Evolutionary conservation across 2,888 invertebrate genomes (phyloP), one percentile per base, ranked within the genome.

Genomic region (Nasonovia ribisnigri): DNA sequence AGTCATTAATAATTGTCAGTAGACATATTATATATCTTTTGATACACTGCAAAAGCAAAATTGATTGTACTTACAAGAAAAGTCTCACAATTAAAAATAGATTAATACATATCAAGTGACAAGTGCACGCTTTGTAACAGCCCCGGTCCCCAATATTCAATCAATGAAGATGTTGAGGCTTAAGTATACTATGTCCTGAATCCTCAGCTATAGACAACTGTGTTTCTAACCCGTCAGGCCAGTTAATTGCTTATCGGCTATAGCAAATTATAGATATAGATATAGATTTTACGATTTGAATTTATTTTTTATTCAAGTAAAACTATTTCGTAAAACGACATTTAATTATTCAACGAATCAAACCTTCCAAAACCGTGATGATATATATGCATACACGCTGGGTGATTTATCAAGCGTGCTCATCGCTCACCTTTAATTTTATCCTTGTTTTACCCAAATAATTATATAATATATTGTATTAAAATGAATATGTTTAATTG

Each of bases 1-100:
- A 13, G n/a, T 67, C 67, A 67, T 67, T 67, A 67, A n/a, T 67
- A 67, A 67, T 67, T 67, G 67, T n/a, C 67, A 67, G n/a, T 67
- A 67, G 67, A 16, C 3, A 57, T 57, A 51, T 10, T 57, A 67
- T 67, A 67, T 67, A 67, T 67, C 13, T n/a, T 67, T 67, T 67
- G 13, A 67, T 67, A 67, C 5, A 67, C n/a, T n/a, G 67, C 13
- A 67, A 67, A 67, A 4, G 13, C n/a, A 60, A 67, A 67, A 67
- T 67, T n/a, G 67, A 67, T 67, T 16, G n/a, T n/a, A 67, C n/a
- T n/a, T 67, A 67, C 67, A 67, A 67, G n/a, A n/a, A 57, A 67
- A 67, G n/a, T n/a, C 67, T n/a, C 67, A 67, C 67, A n/a, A 67
- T 67, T 16, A 67, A 67, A 60, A 67, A 67, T 67, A 67, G n/a